Conservation (phyloP, 2,113 vertebrate species). For the Astur gentilis region DNA sequence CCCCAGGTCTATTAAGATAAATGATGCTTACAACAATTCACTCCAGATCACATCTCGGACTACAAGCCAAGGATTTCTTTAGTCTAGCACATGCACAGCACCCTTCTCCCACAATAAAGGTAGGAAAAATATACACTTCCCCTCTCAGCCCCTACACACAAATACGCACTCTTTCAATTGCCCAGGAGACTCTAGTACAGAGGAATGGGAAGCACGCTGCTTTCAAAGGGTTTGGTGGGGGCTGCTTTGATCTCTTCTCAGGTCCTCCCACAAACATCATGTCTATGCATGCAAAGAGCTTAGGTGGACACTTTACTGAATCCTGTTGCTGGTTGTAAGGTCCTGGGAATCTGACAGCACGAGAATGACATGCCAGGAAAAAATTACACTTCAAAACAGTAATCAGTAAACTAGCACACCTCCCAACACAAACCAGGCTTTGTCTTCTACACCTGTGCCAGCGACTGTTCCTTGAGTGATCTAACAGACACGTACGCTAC, state of each 20-base stretch:
- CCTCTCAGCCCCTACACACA: background rate
- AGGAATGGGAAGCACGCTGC: background rate
- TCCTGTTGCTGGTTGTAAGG: background rate
- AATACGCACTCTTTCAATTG: background rate
- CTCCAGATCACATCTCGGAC: background rate
- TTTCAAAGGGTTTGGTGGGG: background rate
- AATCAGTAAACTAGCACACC: background rate
- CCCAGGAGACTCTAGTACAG: background rate
- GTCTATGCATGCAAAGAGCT: background rate
- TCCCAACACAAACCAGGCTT: background rate
- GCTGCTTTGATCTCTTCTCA: background rate
- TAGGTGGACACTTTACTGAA: background rate
- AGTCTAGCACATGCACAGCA: background rate
- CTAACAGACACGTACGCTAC: fast-evolving
- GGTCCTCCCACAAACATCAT: background rate
- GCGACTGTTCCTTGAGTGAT: background rate
- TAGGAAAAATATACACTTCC: background rate
- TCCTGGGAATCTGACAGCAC: background rate
- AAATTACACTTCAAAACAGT: background rate
- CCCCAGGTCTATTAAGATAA: background rate
- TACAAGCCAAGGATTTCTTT: background rate
- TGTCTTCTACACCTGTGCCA: background rate
- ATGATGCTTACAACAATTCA: background rate
- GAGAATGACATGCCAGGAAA: background rate
- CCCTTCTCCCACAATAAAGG: background rate